These are phyloP conservation scores for Sciurus niger DNA, from an alignment of 2,113 vertebrate species.

Conservation along the genomic window DNA sequence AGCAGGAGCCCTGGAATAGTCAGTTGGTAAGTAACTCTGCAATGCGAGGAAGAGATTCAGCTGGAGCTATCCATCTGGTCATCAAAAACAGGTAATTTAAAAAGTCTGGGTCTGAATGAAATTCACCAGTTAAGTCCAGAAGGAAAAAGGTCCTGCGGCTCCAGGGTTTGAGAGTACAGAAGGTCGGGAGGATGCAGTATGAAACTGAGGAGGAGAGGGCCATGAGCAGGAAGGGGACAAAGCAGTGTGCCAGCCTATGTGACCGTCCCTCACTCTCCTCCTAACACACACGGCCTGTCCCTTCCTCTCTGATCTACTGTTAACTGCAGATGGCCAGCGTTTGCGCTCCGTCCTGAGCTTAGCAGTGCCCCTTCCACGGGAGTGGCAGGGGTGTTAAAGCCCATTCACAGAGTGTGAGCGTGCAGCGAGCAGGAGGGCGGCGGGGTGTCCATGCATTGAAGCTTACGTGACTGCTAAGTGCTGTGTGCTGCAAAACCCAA, in stretches of 20 bases:
- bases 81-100: neutral
- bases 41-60: neutral
- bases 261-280: neutral
- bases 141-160: neutral
- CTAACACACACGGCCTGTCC: neutral
- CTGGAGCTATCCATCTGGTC: neutral
- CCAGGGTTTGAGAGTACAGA: neutral
- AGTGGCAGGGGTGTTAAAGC: neutral
- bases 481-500: neutral
- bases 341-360: neutral
- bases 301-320: too few species aligned
- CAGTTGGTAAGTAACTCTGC: neutral
- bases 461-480: neutral
- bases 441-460: neutral
- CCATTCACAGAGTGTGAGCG: neutral
- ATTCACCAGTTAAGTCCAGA: neutral
- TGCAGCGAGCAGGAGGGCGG: neutral
- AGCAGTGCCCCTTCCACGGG: too few species aligned
- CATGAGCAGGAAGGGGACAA: neutral
- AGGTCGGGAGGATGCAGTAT: fast-evolving
- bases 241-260: fast-evolving
- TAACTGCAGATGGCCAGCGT: neutral
- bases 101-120: neutral
- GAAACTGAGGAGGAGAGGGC: neutral
- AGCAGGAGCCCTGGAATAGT: fast-evolving